Evolutionary conservation across 2,888 invertebrate species (phyloP), one percentile per base, ranked within the genome.

Genomic region (Rhamnusium bicolor): DNA sequence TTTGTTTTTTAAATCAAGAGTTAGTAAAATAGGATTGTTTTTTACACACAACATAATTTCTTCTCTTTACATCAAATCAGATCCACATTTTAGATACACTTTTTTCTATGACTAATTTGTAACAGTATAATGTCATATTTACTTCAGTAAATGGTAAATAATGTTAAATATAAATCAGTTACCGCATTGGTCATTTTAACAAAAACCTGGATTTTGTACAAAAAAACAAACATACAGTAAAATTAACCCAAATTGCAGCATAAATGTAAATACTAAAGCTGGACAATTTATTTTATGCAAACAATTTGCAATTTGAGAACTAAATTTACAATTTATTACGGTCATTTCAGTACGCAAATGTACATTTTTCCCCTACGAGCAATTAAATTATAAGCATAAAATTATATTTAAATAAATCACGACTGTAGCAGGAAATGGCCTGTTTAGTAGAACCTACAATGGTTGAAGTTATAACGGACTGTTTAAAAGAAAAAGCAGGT

Each of bases 341-440:
- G 40, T 40, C n/a, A 40, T 40, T 40, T 40, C 40, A 40, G n/a
- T 12, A 40, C n/a, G 12, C 40, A 40, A 40, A 40, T n/a, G 40
- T 40, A 40, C 10, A 40, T n/a, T 40, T n/a, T 14, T 6, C 40
- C 40, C 40, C 40, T 40, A 40, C 40, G 40, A 40, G 27, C 54
- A 24, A 56, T 56, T 56, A 56, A 56, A 27, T 56, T 56, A 27
- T 56, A 10, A n/a, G 24, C 24, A 27, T 21, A 56, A 56, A 56
- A 56, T 56, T 56, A 56, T 56, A 27, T 56, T 56, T 5, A 56
- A 56, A 56, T 27, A 56, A 24, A 56, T 40, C 40, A 40, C 40
- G 12, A n/a, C 10, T 40, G n/a, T 40, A 40, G 40, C 40, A n/a
- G 40, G 40, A 40, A 40, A 40, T 40, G n/a, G 40, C n/a, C 40